Conservation (phyloP, 2,888 invertebrate genomes). For the Brachyptera risi region DNA sequence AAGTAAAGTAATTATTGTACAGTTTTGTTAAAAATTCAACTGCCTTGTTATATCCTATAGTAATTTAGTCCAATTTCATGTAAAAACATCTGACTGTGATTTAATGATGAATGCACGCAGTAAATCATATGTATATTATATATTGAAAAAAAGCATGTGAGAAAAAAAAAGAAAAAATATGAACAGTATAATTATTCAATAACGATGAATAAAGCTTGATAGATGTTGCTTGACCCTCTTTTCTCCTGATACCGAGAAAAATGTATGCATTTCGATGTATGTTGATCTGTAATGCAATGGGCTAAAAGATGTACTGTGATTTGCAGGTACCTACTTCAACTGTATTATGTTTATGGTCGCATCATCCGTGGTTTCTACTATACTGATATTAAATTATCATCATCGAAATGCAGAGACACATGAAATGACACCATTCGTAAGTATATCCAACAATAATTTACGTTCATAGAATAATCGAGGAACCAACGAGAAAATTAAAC, state of each 20-base stretch:
- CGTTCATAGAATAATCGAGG: no score
- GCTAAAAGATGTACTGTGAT: slow-evolving; percentile 1
- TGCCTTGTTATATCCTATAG: no score
- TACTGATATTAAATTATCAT: slow-evolving; percentile 96
- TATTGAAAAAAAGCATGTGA: not conserved
- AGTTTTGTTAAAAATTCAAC: not conserved
- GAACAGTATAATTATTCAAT: slow-evolving; percentile 2
- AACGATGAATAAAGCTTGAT: not conserved
- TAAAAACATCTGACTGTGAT: not conserved
- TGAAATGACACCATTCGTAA: slow-evolving; percentile 96
- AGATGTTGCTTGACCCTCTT: not conserved
- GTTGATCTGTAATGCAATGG: not conserved
- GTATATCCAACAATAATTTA: no score
- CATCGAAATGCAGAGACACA: slow-evolving; percentile 95
- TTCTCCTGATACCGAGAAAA: not conserved
- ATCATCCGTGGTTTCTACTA: slow-evolving; percentile 95
- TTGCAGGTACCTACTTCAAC: slow-evolving; percentile 92
- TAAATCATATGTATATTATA: slow-evolving; percentile 2
- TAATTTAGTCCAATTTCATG: slow-evolving; percentile 1
- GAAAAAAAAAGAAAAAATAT: not conserved
- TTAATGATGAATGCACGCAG: slow-evolving; percentile 8
- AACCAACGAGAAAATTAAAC: no score
- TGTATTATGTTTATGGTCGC: slow-evolving; percentile 99
- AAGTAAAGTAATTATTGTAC: not conserved
- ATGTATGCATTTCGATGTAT: no score